Conservation (phyloP, 2,797 vertebrate species). For the Buphagus erythrorhynchus region DNA sequence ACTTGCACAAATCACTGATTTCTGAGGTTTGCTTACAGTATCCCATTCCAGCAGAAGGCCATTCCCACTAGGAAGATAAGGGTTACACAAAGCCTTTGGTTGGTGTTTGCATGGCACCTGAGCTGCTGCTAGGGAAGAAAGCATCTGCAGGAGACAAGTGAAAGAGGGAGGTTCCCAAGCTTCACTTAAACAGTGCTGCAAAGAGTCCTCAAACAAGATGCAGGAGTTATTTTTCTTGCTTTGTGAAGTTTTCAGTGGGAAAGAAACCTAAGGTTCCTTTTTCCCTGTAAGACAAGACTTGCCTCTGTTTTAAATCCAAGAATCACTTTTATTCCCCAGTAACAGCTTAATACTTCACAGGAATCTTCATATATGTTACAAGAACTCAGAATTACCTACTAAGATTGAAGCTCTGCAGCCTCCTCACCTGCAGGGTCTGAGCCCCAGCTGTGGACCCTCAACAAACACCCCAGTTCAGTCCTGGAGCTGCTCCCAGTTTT, state of each 20-base stretch:
- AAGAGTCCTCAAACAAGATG: background rate
- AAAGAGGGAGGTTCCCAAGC: background rate
- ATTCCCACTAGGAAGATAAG: background rate
- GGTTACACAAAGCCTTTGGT: fast-evolving
- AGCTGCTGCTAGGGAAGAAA: background rate
- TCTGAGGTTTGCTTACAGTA: background rate
- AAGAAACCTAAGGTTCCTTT: background rate
- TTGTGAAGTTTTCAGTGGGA: background rate
- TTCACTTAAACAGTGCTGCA: background rate
- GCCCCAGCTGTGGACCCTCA: background rate
- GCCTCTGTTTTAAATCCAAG: background rate
- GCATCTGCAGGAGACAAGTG: background rate
- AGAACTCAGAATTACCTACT: background rate
- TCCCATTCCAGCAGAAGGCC: background rate
- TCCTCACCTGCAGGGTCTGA: background rate
- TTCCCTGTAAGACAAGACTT: background rate
- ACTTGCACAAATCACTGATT: background rate
- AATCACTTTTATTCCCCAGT: background rate
- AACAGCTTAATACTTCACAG: background rate
- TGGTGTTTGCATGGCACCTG: background rate
- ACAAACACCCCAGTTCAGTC: background rate
- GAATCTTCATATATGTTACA: background rate
- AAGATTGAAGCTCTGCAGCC: background rate
- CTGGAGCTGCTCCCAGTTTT: background rate
- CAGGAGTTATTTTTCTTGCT: background rate